These are phyloP conservation scores for Rhodophaea formosa DNA, from an alignment of 2,888 invertebrate genomes.

Conservation along the genomic window DNA sequence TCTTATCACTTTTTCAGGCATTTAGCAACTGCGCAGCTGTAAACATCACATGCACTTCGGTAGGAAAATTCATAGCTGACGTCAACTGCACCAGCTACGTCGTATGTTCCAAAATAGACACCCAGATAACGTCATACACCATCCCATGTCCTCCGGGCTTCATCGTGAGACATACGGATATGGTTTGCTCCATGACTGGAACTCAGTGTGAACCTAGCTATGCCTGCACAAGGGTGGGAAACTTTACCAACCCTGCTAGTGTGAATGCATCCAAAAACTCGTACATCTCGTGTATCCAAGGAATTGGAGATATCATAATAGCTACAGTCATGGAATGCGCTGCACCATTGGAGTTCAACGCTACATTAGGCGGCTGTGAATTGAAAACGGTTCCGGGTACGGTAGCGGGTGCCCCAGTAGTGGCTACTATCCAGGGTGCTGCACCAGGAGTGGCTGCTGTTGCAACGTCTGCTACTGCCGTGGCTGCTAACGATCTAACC, in stretches of 20 bases:
- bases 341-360: constrained; percentile 42
- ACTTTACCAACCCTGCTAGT: constrained; percentile 37
- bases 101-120: constrained; percentile 53
- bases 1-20: too few species aligned
- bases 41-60: constrained; percentile 40
- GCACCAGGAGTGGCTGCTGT: too few species aligned
- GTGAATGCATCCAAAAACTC: constrained; percentile 48
- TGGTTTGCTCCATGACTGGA: constrained; percentile 61
- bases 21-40: constrained; percentile 38
- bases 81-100: constrained; percentile 62
- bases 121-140: constrained; percentile 52
- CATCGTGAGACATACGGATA: constrained; percentile 59
- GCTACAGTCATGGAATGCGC: constrained; percentile 58
- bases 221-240: constrained; percentile 49
- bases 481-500: too few species aligned
- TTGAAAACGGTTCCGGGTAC: background rate
- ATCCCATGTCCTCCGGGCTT: constrained; percentile 59
- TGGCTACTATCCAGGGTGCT: background rate
- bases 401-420: background rate
- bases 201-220: constrained; percentile 49
- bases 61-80: constrained; percentile 62
- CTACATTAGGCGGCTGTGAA: constrained; percentile 38
- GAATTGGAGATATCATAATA: constrained; percentile 45
- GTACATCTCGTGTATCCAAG: constrained; percentile 55
- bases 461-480: too few species aligned